These are phyloP conservation scores for Drosophila grimshawi DNA, from an alignment of 1,140 invertebrate species.

Conservation along the genomic window DNA sequence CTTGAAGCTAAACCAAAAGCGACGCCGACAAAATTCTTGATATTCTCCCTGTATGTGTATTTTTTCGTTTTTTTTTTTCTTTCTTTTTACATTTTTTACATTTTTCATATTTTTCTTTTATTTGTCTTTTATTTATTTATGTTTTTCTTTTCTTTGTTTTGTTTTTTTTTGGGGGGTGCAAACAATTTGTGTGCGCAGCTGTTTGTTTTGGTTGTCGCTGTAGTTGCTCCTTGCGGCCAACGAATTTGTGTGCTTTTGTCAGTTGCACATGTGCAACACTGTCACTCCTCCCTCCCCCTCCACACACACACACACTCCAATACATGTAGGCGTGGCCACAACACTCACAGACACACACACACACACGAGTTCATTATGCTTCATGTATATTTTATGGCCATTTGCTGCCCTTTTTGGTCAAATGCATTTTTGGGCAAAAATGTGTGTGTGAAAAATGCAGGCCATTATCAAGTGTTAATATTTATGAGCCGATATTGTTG, in stretches of 20 bases:
- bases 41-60: constrained; percentile 7
- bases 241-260: constrained; percentile 65
- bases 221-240: constrained; percentile 15
- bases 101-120: constrained; percentile 52
- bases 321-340: constrained; percentile 26
- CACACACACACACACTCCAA: neutral
- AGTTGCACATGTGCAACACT: constrained; percentile 67
- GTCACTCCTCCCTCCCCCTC: too few species aligned
- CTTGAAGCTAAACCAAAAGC: constrained; percentile 42
- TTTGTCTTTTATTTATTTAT: constrained; percentile 43
- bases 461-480: constrained; percentile 50
- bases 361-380: constrained; percentile 60
- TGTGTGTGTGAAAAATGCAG: constrained; percentile 36
- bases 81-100: constrained; percentile 1
- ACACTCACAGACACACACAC: neutral
- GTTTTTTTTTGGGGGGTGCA: constrained; percentile 60
- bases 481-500: constrained; percentile 47
- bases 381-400: constrained; percentile 53
- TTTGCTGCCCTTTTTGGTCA: constrained; percentile 1
- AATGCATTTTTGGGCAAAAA: constrained; percentile 39
- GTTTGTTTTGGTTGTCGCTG: constrained; percentile 4
- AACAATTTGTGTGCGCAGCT: constrained; percentile 59
- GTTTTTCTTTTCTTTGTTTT: constrained; percentile 20
- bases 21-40: constrained; percentile 4
- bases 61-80: constrained; percentile 4